Conservation (phyloP, 2,797 vertebrate genomes). For the Sciurus carolinensis region DNA sequence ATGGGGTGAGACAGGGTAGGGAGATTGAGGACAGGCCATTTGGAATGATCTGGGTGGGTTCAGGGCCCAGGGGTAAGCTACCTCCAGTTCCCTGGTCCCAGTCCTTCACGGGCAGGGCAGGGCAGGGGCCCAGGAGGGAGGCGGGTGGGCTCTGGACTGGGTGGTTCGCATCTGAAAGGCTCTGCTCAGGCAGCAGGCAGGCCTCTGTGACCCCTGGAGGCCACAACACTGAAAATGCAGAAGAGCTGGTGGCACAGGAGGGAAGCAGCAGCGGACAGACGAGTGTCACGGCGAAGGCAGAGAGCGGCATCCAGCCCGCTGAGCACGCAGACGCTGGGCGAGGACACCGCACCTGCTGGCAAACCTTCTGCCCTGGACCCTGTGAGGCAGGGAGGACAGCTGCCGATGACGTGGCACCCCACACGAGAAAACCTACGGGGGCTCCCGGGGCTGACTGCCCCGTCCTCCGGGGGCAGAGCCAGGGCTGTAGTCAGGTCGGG, state of each 20-base stretch:
- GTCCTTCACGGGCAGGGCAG: neutral
- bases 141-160: neutral
- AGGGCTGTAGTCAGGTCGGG: neutral
- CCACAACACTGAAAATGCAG: neutral
- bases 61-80: neutral
- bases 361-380: neutral
- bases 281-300: neutral
- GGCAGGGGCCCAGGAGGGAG: neutral
- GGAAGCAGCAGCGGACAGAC: neutral
- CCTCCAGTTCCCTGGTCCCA: neutral
- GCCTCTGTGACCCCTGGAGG: neutral
- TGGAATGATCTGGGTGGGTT: neutral
- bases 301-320: too few species aligned
- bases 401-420: neutral
- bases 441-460: neutral
- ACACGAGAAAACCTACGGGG: neutral
- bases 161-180: neutral
- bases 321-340: neutral
- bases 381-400: neutral
- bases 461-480: neutral
- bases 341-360: too few species aligned
- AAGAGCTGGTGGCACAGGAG: neutral
- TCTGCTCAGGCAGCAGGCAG: too few species aligned
- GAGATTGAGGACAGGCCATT: neutral
- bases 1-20: fast-evolving